These are phyloP conservation scores for Rotaria sp. DNA, from an alignment of 2,888 invertebrate genomes.

Conservation along the genomic window DNA sequence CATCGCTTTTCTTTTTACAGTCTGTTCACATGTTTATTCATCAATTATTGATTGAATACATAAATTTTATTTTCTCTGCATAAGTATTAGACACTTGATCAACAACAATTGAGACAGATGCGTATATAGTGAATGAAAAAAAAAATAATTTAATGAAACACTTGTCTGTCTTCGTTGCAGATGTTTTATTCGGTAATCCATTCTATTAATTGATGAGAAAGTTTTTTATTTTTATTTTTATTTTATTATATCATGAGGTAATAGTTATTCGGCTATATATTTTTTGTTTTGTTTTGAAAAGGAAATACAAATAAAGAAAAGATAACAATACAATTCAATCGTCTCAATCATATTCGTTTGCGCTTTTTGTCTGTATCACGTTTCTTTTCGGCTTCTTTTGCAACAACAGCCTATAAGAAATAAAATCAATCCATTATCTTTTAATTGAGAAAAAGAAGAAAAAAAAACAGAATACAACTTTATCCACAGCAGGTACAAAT, in stretches of 20 bases:
- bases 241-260: neutral
- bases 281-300: neutral
- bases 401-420: neutral
- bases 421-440: neutral
- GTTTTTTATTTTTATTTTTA: neutral
- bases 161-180: neutral
- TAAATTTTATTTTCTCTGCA: neutral
- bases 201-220: neutral
- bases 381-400: constrained; percentile 18
- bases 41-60: neutral
- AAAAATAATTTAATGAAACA: neutral
- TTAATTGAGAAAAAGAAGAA: neutral
- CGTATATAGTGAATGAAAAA: neutral
- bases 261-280: neutral
- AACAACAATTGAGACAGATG: neutral
- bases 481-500: neutral
- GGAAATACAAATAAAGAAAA: neutral
- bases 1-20: neutral
- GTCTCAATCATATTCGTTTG: neutral
- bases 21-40: neutral
- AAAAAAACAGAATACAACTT: neutral
- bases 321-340: neutral
- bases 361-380: neutral
- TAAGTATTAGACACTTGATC: neutral
- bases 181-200: neutral